phyloP scores from a whole-genome alignment of 64 coral and sea anemone genomes.

The Exaiptasia diaphana region DNA sequence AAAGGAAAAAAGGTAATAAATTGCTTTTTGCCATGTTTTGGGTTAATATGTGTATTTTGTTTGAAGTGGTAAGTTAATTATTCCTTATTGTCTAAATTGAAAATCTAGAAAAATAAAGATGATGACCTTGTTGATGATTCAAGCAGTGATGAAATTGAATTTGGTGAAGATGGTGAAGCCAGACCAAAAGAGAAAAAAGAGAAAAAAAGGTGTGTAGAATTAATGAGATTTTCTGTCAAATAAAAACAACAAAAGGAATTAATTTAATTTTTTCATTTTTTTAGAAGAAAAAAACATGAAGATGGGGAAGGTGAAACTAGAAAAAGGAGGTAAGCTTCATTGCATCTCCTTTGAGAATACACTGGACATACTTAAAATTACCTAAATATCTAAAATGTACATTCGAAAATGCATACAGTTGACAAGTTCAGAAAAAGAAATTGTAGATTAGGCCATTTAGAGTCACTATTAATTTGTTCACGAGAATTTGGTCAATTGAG shows the following conservation, averaged over 20 bases:
- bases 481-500: too few species aligned
- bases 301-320: slow-evolving; percentile 33
- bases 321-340: slow-evolving; percentile 42
- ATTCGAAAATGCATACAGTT: too few species aligned
- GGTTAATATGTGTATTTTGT: not conserved
- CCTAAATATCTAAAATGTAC: too few species aligned
- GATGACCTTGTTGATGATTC: slow-evolving; percentile 46
- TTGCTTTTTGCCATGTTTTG: not conserved
- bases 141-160: slow-evolving; percentile 53
- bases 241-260: too few species aligned
- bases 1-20: slow-evolving; percentile 48
- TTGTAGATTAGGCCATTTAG: too few species aligned
- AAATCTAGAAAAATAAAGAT: slow-evolving; percentile 54
- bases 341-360: too few species aligned
- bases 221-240: too few species aligned
- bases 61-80: too few species aligned
- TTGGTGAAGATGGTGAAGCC: slow-evolving; percentile 13
- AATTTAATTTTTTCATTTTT: not conserved
- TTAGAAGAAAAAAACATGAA: slow-evolving; percentile 50
- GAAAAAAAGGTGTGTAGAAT: not conserved
- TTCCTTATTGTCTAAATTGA: too few species aligned
- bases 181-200: slow-evolving; percentile 64
- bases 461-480: too few species aligned
- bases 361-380: too few species aligned
- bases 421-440: too few species aligned